Conservation (phyloP, 1,140 invertebrate genomes). For the Ridgeia piscesae region DNA sequence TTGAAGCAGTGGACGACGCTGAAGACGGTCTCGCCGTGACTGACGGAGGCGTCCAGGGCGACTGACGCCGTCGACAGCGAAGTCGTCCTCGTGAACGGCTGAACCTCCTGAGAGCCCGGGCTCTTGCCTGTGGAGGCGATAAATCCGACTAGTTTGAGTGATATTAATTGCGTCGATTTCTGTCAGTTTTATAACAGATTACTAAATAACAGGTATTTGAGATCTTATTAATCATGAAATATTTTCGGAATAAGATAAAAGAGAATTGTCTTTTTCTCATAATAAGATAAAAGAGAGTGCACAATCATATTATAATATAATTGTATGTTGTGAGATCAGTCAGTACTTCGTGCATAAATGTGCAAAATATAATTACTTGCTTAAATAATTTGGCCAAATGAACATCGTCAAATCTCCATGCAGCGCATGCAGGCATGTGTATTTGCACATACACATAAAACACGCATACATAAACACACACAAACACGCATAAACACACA, state of each 20-base stretch:
- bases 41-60: background rate
- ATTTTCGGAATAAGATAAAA: no score
- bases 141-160: background rate
- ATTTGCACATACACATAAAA: background rate
- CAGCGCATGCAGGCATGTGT: background rate
- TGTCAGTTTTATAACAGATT: background rate
- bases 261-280: no score
- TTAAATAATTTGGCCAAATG: no score
- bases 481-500: no score
- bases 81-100: background rate
- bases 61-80: background rate
- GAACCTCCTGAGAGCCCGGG: background rate
- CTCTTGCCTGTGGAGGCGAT: background rate
- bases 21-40: background rate
- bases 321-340: no score
- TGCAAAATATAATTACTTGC: no score
- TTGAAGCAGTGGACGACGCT: background rate
- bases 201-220: background rate
- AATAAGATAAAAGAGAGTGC: no score
- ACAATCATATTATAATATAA: no score
- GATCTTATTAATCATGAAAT: no score
- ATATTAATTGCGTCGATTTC: no score
- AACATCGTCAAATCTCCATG: no score
- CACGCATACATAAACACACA: background rate
- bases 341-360: no score